These are phyloP conservation scores for Artibeus jamaicensis DNA, from an alignment of 2,797 vertebrate genomes.

Conservation along the genomic window DNA sequence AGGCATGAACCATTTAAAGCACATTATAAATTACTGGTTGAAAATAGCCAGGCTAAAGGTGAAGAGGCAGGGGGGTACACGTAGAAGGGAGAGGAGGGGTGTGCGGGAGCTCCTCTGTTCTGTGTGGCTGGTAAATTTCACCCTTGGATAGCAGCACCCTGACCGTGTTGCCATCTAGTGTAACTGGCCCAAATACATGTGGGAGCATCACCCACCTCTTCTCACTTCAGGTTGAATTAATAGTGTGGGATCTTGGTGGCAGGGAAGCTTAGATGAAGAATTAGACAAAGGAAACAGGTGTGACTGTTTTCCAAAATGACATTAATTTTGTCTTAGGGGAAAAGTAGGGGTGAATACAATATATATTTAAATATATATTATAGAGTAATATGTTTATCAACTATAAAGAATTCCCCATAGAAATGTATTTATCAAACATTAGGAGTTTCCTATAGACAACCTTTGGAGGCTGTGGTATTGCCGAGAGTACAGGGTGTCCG, in stretches of 20 bases:
- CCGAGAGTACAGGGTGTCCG: not conserved
- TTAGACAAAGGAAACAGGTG: not conserved
- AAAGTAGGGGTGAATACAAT: not conserved
- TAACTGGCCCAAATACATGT: not conserved
- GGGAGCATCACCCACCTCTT: not conserved
- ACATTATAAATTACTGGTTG: constrained; percentile 26
- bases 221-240: not conserved
- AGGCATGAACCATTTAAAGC: not conserved
- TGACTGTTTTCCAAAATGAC: not conserved
- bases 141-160: not conserved
- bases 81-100: not conserved
- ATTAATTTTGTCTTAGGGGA: not conserved
- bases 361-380: not conserved
- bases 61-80: not conserved
- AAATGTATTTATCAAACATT: not conserved
- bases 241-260: not conserved
- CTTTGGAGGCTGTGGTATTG: not conserved
- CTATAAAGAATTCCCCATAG: not conserved
- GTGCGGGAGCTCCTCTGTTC: not conserved
- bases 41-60: not conserved
- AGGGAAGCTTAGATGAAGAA: not conserved
- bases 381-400: not conserved
- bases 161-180: constrained; percentile 51
- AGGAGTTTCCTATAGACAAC: not conserved
- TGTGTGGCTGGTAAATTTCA: not conserved